Base-by-base conservation (phyloP, 2,113 vertebrate genomes). In the Takifugu flavidus region DNA sequence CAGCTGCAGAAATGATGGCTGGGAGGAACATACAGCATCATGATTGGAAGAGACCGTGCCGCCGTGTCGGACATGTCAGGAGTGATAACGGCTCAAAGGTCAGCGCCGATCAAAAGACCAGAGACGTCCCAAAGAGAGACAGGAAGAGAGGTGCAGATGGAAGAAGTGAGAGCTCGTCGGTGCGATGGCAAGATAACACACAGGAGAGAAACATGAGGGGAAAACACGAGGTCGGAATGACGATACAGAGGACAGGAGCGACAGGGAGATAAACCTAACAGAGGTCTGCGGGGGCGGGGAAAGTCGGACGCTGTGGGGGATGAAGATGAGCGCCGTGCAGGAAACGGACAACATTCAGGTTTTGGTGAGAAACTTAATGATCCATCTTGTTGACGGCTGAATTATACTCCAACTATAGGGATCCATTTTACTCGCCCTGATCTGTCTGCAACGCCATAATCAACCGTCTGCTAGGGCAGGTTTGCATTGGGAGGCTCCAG, bases 371-470 rank as follows among this genome's bases (percentile, higher is more conserved):
- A 28, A 25, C 62, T 42, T 27, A 7, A 77, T 70, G 63, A 76
- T 84, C 79, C 31, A 49, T 82, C 71, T 83, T 76, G 60, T 61
- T 79, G 74, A 78, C 72, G 68, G 27, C 12, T 52, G 65, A 74
- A 78, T 82, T 79, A 62, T 76, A 39, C 70, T 65, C 59, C 53
- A 67, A 74, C 67, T 25, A 31, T 61, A 50, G 65, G 65, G 69
- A 78, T 71, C 63, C 25, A 65, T 82, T 82, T 74, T 55, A 66
- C 68, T 53, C 28, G 29, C 44, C 20, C 34, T 75, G 67, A 81
- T 83, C 75, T 77, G 61, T 78, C 72, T 74, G 25, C 73, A 70
- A 14, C 62, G 49, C 63, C 74, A 76, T 67, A 79, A 70, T 52
- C 61, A 74, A 67, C 55, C 55, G 59, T 71, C 55, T 76, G 70